Evolutionary conservation across 2,888 invertebrate genomes (phyloP).

Genomic region (Ryuthela nishihirai): DNA sequence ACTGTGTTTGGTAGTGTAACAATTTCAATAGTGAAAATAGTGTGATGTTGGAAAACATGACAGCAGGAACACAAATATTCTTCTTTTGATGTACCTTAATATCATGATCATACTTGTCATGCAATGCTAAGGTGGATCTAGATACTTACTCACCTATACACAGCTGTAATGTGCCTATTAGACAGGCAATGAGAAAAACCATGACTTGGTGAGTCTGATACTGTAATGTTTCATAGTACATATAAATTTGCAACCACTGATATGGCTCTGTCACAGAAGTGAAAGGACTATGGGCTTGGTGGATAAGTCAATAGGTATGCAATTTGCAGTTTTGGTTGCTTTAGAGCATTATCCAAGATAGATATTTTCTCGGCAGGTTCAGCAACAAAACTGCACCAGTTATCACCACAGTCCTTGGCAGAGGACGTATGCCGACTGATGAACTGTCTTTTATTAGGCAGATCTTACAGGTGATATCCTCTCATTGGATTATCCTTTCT

Average conservation of each 20-base stretch:
- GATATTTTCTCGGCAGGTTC: constrained; percentile 28
- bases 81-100: constrained; percentile 25
- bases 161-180: constrained; percentile 25
- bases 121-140: constrained; percentile 32
- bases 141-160: constrained; percentile 32
- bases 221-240: constrained; percentile 24
- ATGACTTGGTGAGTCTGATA: constrained; percentile 30
- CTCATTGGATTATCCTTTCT: not conserved
- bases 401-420: constrained; percentile 6
- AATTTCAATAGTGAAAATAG: constrained; percentile 37
- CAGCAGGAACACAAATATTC: constrained; percentile 20
- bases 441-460: constrained; percentile 8
- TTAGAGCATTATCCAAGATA: constrained; percentile 22
- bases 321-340: constrained; percentile 19
- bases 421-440: constrained; percentile 11
- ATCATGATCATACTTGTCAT: constrained; percentile 29
- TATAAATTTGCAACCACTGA: constrained; percentile 37
- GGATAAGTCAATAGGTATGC: constrained; percentile 32
- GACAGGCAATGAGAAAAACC: constrained; percentile 24
- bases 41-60: constrained; percentile 26
- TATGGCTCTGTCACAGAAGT: constrained; percentile 36
- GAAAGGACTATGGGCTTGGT: constrained; percentile 39
- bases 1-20: constrained; percentile 32
- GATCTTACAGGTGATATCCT: constrained; percentile 14
- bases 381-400: constrained; percentile 13